Evolutionary conservation across 2,888 invertebrate genomes (phyloP).

Genomic region (Rotaria macrura): DNA sequence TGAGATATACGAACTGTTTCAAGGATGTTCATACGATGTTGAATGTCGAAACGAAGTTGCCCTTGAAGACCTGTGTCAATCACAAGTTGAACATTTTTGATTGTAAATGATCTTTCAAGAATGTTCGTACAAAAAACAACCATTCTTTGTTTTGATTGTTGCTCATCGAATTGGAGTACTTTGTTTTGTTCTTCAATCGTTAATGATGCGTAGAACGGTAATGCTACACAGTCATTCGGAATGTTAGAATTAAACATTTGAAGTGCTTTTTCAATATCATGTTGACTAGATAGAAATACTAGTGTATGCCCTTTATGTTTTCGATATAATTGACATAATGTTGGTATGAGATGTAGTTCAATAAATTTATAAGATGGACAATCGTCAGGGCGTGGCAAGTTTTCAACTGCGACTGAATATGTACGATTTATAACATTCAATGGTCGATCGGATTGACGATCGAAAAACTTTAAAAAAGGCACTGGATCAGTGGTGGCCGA

Average conservation of each 20-base stretch:
- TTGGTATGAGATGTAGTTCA: not conserved
- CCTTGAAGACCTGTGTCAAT: not conserved
- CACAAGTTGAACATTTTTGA: not conserved
- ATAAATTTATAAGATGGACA: not conserved
- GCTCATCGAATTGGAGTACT: not conserved
- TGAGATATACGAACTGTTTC: not conserved
- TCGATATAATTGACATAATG: not conserved
- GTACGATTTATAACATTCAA: not conserved
- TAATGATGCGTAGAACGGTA: not conserved
- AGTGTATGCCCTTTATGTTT: not conserved
- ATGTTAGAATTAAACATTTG: not conserved
- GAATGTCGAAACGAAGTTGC: not conserved
- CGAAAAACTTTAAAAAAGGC: not conserved
- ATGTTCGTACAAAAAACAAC: not conserved
- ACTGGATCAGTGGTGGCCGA: slow-evolving; percentile 86
- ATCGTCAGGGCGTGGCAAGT: not conserved
- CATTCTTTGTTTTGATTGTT: not conserved
- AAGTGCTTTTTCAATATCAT: not conserved
- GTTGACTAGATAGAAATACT: not conserved
- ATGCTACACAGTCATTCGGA: not conserved
- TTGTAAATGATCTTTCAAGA: not conserved
- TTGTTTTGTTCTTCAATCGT: not conserved
- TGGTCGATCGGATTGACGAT: not conserved
- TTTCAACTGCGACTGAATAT: not conserved
- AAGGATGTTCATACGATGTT: not conserved